Conservation (phyloP, 1,140 invertebrate genomes). For the Vanessa atalanta region DNA sequence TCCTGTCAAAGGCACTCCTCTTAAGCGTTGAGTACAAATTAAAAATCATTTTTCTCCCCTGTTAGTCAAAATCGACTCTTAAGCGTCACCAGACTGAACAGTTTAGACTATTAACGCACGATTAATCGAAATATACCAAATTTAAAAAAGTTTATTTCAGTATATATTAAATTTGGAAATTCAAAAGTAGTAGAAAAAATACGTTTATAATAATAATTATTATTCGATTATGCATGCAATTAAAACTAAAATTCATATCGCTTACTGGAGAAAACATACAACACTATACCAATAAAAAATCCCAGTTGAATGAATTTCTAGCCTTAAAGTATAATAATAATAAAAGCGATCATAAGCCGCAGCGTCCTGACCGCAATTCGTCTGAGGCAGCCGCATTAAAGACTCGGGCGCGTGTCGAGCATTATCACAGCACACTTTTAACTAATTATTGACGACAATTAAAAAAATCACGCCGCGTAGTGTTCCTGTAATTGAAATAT, state of each 20-base stretch:
- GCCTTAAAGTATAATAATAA: background rate
- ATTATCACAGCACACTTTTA: slow-evolving; percentile 34
- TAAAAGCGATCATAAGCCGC: background rate
- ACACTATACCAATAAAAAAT: too few species aligned
- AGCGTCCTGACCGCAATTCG: slow-evolving; percentile 17
- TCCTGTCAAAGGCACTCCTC: slow-evolving; percentile 43
- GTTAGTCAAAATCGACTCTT: slow-evolving; percentile 20
- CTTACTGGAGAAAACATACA: too few species aligned
- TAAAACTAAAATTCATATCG: too few species aligned
- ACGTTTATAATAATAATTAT: too few species aligned
- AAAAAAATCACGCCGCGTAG: slow-evolving; percentile 10
- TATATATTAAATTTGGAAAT: too few species aligned
- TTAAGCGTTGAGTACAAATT: slow-evolving; percentile 42
- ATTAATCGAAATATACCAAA: too few species aligned
- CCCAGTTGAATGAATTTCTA: too few species aligned
- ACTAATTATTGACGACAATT: slow-evolving; percentile 38
- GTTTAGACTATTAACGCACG: background rate
- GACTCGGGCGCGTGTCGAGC: slow-evolving; percentile 31
- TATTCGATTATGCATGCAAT: too few species aligned
- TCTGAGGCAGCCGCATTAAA: background rate
- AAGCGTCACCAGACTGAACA: slow-evolving; percentile 9
- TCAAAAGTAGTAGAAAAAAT: too few species aligned
- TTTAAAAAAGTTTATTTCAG: too few species aligned
- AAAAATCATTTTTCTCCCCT: slow-evolving; percentile 46
- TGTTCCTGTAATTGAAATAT: slow-evolving; percentile 8